These are phyloP conservation scores for Drosophila burlai DNA, from an alignment of 1,140 invertebrate genomes.

Conservation along the genomic window DNA sequence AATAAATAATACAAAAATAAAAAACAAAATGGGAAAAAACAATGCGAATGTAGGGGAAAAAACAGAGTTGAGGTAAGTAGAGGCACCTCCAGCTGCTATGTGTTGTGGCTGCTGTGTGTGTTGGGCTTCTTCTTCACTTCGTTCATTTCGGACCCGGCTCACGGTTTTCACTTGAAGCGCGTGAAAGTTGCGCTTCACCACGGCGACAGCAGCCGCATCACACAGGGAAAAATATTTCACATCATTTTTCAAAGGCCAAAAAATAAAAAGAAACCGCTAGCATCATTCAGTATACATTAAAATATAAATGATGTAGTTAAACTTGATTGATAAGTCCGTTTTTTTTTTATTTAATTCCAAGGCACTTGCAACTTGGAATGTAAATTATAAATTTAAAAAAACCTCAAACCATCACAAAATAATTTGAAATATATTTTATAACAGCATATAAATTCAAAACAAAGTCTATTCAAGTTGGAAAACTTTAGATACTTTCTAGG, in stretches of 20 bases:
- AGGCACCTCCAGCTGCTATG: conserved; percentile 36
- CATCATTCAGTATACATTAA: background rate
- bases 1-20: conserved; percentile 14
- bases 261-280: background rate
- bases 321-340: background rate
- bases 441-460: background rate
- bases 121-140: conserved; percentile 52
- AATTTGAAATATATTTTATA: background rate
- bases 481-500: background rate
- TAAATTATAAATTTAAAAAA: background rate
- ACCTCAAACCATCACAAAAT: background rate
- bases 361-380: background rate
- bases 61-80: conserved; percentile 3
- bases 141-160: conserved; percentile 57
- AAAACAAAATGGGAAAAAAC: conserved; percentile 25
- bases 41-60: conserved; percentile 24
- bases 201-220: conserved; percentile 32
- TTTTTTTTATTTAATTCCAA: background rate
- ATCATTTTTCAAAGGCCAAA: background rate
- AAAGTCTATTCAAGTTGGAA: background rate
- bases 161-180: conserved; percentile 79
- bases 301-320: background rate
- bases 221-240: conserved; percentile 17
- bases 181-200: conserved; percentile 77
- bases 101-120: conserved; percentile 35